Conservation (phyloP, 2,888 invertebrate species). For the Eristalis arbustorum region DNA sequence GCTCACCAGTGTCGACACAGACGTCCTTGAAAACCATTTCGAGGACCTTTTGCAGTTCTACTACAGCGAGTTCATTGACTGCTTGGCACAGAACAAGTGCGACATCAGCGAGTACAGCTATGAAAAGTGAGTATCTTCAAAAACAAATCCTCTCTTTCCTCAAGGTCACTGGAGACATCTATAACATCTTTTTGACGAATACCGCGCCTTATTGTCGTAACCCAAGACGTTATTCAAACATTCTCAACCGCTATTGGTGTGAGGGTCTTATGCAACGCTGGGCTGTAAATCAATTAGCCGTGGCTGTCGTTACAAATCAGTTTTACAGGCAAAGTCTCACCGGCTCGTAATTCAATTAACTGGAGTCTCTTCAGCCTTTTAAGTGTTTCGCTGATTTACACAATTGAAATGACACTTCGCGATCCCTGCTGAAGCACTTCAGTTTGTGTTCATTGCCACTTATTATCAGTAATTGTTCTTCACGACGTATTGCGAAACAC, state of each 20-base stretch:
- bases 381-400: not conserved
- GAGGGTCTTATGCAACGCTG: not conserved
- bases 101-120: conserved; percentile 79
- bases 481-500: not conserved
- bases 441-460: not conserved
- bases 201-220: too few species aligned
- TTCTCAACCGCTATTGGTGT: not conserved
- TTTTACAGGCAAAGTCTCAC: not conserved
- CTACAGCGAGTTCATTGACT: conserved; percentile 80
- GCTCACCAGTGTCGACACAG: conserved; percentile 81
- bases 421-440: not conserved
- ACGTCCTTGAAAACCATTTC: conserved; percentile 80
- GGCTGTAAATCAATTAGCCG: not conserved
- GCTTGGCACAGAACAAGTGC: conserved; percentile 79
- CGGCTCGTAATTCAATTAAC: not conserved
- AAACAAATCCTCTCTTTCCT: not conserved
- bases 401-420: not conserved
- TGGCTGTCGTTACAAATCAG: not conserved
- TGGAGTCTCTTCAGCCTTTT: not conserved
- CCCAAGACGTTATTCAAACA: not conserved
- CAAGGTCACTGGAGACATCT: too few species aligned
- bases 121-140: conserved; percentile 76
- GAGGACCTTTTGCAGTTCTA: conserved; percentile 82
- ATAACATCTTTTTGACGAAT: too few species aligned
- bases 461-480: not conserved